These are phyloP conservation scores for Phaedon cochleariae DNA, from an alignment of 2,888 invertebrate genomes.

Conservation along the genomic window DNA sequence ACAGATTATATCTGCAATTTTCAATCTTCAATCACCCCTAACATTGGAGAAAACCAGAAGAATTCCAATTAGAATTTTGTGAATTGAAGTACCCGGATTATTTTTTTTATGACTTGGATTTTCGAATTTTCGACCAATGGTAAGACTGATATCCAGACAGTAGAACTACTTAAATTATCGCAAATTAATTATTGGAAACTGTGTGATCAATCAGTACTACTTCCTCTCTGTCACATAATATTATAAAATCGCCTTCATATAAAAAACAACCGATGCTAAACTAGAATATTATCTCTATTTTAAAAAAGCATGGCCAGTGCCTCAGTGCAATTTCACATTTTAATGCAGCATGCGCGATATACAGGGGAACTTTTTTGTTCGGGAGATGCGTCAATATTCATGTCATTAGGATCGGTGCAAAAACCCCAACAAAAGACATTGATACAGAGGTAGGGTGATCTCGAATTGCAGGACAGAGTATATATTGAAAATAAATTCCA, in stretches of 20 bases:
- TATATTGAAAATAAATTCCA: no score
- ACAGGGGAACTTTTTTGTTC: neutral
- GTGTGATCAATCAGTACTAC: slow-evolving; percentile 50
- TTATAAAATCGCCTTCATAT: slow-evolving; percentile 5
- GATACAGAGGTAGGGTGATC: neutral
- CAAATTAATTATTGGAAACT: slow-evolving; percentile 44
- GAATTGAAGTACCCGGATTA: no score
- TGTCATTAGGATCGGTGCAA: no score
- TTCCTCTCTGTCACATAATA: slow-evolving; percentile 38
- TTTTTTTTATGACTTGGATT: no score
- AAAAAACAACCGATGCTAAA: slow-evolving; percentile 20
- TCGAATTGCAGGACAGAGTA: neutral
- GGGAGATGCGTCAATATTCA: no score
- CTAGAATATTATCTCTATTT: slow-evolving; percentile 26
- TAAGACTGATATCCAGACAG: slow-evolving; percentile 1
- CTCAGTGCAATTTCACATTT: slow-evolving; percentile 10
- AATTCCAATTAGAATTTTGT: no score
- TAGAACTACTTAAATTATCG: slow-evolving; percentile 13
- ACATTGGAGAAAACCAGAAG: neutral
- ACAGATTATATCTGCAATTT: slow-evolving; percentile 62
- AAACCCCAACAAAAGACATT: neutral
- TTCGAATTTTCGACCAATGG: slow-evolving; percentile 4
- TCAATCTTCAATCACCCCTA: slow-evolving; percentile 42
- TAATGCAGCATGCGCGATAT: slow-evolving; percentile 16
- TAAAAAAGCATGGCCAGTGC: slow-evolving; percentile 33